Evolutionary conservation across 2,888 invertebrate genomes (phyloP), one percentile per base, ranked within the genome.

Genomic region (Oxytorus armatus): DNA sequence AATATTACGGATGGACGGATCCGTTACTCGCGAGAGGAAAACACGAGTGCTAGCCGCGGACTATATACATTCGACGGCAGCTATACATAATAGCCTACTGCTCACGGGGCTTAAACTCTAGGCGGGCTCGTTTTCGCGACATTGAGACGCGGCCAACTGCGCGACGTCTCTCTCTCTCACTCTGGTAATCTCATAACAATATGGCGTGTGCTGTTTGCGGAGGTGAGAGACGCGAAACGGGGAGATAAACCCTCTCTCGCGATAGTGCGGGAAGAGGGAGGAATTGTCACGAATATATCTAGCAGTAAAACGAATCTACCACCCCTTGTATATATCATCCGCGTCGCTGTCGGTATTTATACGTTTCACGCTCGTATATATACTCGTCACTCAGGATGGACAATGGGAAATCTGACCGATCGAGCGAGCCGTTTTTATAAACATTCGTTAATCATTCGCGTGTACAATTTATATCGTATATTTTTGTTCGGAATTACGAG

Each of bases 131-230:
- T 81, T 86, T 86, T 84, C 39, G 16, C 82, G 83, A 91, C 92
- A 95, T 95, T 94, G 93, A 92, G 92, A 92, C 87, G 93, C 94
- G 93, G 91, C 93, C 94, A 94, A 93, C 93, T 95, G 95, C 93
- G 93, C n/a, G 39, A 23, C 53, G 39, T 57, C 33, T 66, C 16
- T 42, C 53, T 65, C 73, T 93, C 91, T 68, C 89, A n/a, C 29
- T 29, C 29, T 2, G 2, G 93, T 95, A 95, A 95, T 95, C 95
- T 93, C 94, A 95, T 95, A 94, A 95, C 92, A 93, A 93, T 93
- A 92, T 90, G 89, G 59, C 18, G 59, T 55, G 88, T 88, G 86
- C n/a, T 85, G 85, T 89, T 89, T 88, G 14, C 8, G 90, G 90
- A 88, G 88, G 89, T 85, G 89, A 89, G 91, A 90, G 90, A 87